Evolutionary conservation across 2,113 vertebrate species (phyloP).

Genomic region (Ophiodon elongatus): DNA sequence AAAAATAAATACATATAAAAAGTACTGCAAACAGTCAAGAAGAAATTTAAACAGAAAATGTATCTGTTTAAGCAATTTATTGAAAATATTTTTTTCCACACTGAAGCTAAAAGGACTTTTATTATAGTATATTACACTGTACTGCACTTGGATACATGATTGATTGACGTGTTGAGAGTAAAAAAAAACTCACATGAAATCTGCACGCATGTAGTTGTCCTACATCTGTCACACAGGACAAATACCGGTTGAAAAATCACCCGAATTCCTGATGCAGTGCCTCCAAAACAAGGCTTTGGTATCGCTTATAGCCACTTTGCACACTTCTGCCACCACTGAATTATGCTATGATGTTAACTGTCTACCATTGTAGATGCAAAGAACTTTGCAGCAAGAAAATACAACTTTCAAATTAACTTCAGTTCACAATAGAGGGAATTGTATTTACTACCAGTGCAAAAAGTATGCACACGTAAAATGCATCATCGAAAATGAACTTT

Average conservation of each 20-base stretch:
- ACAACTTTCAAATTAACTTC: background rate
- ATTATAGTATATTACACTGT: background rate
- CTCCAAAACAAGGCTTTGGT: background rate
- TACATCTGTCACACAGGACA: constrained; percentile 62
- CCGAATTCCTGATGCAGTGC: background rate
- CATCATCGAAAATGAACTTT: background rate
- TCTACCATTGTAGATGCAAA: background rate
- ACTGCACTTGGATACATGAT: background rate
- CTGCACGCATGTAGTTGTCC: constrained; percentile 21
- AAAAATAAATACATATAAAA: background rate
- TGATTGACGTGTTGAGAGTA: constrained; percentile 2
- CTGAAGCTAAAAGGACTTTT: background rate
- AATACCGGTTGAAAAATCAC: constrained; percentile 41
- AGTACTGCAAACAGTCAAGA: background rate
- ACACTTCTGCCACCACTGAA: background rate
- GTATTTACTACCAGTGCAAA: background rate
- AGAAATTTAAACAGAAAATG: background rate
- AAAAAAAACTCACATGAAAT: constrained; percentile 33
- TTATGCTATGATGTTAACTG: background rate
- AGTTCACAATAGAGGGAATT: background rate
- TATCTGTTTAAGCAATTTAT: background rate
- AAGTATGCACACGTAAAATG: background rate
- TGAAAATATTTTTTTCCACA: background rate
- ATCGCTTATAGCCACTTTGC: background rate
- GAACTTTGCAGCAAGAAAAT: background rate